phyloP scores from a whole-genome alignment of 30 jellyfish, hydroid and myxozoan species.

The Mastigias papua region DNA sequence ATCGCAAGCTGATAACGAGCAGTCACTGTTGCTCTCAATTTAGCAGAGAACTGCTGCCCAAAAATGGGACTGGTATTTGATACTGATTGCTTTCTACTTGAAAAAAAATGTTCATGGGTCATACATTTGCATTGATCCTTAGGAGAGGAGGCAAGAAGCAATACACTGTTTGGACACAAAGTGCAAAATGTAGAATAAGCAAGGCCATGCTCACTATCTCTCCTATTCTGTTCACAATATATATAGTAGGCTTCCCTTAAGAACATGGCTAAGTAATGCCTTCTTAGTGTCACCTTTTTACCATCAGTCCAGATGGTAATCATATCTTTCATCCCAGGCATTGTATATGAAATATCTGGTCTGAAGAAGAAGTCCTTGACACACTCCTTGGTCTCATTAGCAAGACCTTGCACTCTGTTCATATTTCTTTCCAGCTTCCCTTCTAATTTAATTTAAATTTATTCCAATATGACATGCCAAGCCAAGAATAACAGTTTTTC shows the following conservation, averaged over 20 bases:
- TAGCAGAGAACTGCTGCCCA: slow-evolving; percentile 18
- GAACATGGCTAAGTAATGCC: slow-evolving; percentile 45
- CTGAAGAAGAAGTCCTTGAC: slow-evolving; percentile 57
- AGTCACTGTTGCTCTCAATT: slow-evolving; percentile 18
- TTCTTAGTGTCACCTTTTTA: slow-evolving; percentile 41
- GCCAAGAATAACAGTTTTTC: slow-evolving; percentile 52
- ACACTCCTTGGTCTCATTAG: slow-evolving; percentile 55
- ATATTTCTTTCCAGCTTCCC: slow-evolving; percentile 28
- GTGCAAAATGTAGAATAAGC: slow-evolving; percentile 28
- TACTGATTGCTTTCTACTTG: slow-evolving; percentile 13
- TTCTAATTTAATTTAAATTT: slow-evolving; percentile 2
- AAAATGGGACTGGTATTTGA: slow-evolving; percentile 2
- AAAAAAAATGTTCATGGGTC: slow-evolving; percentile 13
- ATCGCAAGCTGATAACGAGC: slow-evolving; percentile 36
- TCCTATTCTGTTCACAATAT: slow-evolving; percentile 27
- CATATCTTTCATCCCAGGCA: slow-evolving; percentile 55
- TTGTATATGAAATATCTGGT: slow-evolving; percentile 57
- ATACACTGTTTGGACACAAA: slow-evolving; percentile 45
- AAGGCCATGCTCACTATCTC: slow-evolving; percentile 12
- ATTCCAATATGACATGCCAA: slow-evolving; percentile 56
- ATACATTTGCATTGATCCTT: slow-evolving; percentile 53
- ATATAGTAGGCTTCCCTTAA: slow-evolving; percentile 53
- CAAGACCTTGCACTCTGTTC: slow-evolving; percentile 13
- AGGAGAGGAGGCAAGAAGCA: slow-evolving; percentile 51
- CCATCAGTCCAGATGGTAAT: slow-evolving; percentile 41